phyloP scores from a whole-genome alignment of 2,113 vertebrate genomes.

The Eolophus roseicapilla region DNA sequence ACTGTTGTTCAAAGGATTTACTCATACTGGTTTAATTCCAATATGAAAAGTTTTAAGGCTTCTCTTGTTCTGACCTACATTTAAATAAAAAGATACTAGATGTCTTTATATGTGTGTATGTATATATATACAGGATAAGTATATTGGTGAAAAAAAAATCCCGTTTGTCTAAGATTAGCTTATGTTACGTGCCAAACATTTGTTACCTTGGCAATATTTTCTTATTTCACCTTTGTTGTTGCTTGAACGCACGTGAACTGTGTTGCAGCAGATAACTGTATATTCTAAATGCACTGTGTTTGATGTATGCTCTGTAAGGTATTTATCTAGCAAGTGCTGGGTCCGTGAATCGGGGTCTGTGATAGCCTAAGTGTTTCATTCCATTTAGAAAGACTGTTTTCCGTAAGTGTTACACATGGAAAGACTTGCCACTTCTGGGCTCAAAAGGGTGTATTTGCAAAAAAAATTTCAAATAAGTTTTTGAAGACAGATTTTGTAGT shows the following conservation, averaged over 20 bases:
- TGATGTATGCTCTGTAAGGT: not conserved
- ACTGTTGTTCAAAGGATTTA: constrained; percentile 56
- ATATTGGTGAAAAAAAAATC: not conserved
- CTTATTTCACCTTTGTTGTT: not conserved
- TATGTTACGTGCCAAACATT: not conserved
- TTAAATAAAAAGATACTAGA: not conserved
- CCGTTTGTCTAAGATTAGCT: not conserved
- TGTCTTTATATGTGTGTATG: not conserved
- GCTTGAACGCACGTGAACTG: not conserved
- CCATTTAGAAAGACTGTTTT: not conserved
- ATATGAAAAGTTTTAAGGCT: constrained; percentile 63
- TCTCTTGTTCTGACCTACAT: constrained; percentile 48
- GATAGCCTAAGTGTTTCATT: not conserved
- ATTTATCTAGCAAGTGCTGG: not conserved
- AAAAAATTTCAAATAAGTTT: not conserved
- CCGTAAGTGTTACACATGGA: accelerated
- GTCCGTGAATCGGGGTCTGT: not conserved
- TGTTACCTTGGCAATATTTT: not conserved
- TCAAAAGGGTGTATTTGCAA: not conserved
- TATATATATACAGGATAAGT: not conserved
- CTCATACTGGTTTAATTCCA: constrained; percentile 51
- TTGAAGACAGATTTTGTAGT: not conserved
- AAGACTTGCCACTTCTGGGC: not conserved
- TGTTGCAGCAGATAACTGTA: not conserved
- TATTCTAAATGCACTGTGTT: not conserved